phyloP scores from a whole-genome alignment of 2,113 vertebrate species.

The Nicator chloris region DNA sequence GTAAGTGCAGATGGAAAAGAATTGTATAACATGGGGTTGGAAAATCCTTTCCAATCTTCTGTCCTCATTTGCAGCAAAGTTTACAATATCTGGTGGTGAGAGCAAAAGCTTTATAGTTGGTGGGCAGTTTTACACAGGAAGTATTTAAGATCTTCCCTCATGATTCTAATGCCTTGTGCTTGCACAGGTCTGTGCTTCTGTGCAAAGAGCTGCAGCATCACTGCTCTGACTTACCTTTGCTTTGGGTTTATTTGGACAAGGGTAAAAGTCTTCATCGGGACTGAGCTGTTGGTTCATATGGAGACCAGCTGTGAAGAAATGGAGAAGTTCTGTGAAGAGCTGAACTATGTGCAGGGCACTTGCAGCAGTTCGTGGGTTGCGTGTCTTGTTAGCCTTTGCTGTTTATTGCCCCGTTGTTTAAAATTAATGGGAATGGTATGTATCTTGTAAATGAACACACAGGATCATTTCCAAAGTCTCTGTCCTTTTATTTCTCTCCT shows the following conservation, averaged over 20 bases:
- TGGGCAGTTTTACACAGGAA: background rate
- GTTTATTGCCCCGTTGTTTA: background rate
- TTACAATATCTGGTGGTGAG: background rate
- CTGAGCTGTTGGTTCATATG: background rate
- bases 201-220: background rate
- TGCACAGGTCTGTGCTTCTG: background rate
- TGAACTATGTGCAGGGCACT: background rate
- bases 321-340: background rate
- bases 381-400: background rate
- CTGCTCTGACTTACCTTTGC: background rate
- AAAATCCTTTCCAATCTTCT: background rate
- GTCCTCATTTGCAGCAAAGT: background rate
- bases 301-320: constrained; percentile 13
- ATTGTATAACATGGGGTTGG: background rate
- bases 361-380: background rate
- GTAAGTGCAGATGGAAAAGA: background rate
- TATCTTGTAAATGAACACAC: background rate
- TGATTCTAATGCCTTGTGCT: background rate
- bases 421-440: constrained; percentile 13
- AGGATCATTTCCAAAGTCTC: constrained; percentile 19
- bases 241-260: background rate
- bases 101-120: background rate
- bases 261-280: background rate
- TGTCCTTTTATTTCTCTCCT: background rate
- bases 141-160: background rate